Evolutionary conservation across 2,888 invertebrate species (phyloP), one percentile per base, ranked within the genome.

Genomic region (Sisyra terminalis): DNA sequence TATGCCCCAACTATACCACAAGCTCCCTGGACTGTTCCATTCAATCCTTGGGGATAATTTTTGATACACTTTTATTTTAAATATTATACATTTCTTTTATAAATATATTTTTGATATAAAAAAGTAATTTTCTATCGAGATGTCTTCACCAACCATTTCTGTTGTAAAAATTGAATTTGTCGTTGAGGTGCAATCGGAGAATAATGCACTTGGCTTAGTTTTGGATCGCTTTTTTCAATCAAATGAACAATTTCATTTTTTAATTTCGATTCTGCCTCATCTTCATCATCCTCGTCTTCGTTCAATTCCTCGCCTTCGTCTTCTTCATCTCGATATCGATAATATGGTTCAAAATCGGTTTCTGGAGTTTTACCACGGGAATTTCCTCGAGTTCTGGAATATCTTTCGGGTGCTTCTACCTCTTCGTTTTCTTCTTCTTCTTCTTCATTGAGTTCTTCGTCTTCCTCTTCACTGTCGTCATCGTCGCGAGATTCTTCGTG

Each of bases 401-500:
- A 47, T 45, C 43, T 44, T 15, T 43, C 40, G 45, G 40, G 35
- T 44, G 46, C 45, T 40, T 49, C 48, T 38, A 49, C 49, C 44
- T 46, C 45, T 6, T 42, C 45, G 31, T 44, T 30, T 14, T 40
- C 18, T 13, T 39, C 39, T n/a, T 13, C 18, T 24, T 18, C 14
- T 9, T 24, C 13, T 10, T 10, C 13, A 17, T 13, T 16, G n/a
- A 13, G 13, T 39, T 39, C 39, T 39, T 47, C 40, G n/a, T 47
- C 44, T 15, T 46, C 42, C n/a, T 47, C 45, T 29, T 49, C 48
- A 7, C 49, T 49, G 14, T 48, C 44, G 37, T 47, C 50, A 2
- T 48, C 45, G 15, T 44, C 39, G 10, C 44, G 42, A 10, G 44
- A 43, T 16, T 40, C 35, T 10, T 45, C 47, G 7, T 46, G 39